Base-by-base conservation (phyloP, 2,888 invertebrate genomes). In the Charanyca ferruginea region DNA sequence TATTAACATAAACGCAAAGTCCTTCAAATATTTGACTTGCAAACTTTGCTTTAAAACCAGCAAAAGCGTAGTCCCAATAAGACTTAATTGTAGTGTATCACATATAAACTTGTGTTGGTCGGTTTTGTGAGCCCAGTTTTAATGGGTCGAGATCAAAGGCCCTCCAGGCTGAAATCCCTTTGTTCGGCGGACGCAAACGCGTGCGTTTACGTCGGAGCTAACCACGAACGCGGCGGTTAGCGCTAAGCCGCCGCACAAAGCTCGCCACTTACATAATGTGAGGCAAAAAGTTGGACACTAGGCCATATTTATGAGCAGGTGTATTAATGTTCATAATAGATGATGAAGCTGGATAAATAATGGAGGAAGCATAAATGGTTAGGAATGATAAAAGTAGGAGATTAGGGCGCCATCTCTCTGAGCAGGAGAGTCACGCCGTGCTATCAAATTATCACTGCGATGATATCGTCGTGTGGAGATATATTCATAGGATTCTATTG, bases 121-220 rank as follows among this genome's bases (percentile, higher is more conserved):
- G 74, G 79, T 78, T 75, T 61, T 63, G 66, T 65, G 58, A 77
- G 72, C 73, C 69, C 57, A 70, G 76, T 73, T 79, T 79, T 84
- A 84, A 85, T 80, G 77, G 79, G 69, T 73, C 79, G 79, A 83
- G 80, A 86, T 85, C 86, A 86, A 85, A 87, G 84, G 73, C 44
- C 66, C 59, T 59, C 52, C 22, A 57, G 75, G 38, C 70, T 70
- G 66, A 73, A 74, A 75, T 75, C 80, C 76, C 73, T 74, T 76
- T 74, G 79, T 75, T 73, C 66, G 61, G 57, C 54, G 57, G 66
- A 66, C 70, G 75, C 64, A 80, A 77, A 80, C 79, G 77, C 68
- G 78, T 68, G 70, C 69, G 79, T 72, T 68, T 64, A 67, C 66
- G 77, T 82, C 61, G 53, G 55, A 69, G 55, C 66, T 73, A 78